Conservation (phyloP, 2,797 vertebrate genomes). For the Tauraco hartlaubi region DNA sequence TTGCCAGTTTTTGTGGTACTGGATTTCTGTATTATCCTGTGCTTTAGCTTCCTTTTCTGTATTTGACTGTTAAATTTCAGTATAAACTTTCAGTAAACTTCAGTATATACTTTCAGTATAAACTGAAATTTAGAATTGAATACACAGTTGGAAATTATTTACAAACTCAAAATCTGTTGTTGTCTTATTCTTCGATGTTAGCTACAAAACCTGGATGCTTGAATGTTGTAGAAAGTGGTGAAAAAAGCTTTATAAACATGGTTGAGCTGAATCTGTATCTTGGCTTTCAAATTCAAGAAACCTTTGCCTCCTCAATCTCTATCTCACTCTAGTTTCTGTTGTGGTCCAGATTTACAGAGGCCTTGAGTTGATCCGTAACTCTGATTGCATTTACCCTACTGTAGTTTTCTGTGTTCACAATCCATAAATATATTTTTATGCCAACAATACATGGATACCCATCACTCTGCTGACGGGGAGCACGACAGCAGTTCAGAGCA, state of each 20-base stretch:
- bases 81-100: too few relatives aligned
- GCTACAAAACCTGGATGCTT: background rate
- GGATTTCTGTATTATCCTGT: background rate
- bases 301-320: background rate
- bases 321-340: background rate
- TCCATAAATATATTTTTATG: background rate
- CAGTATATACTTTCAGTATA: background rate
- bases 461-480: background rate
- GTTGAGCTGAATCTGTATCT: background rate
- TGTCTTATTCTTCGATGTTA: background rate
- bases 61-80: background rate
- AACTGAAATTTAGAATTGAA: constrained; percentile 13
- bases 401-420: background rate
- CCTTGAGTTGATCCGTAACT: background rate
- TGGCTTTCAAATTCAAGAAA: background rate
- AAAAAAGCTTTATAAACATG: constrained; percentile 6
- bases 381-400: background rate
- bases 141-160: constrained; percentile 43
- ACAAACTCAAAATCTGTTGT: constrained; percentile 25
- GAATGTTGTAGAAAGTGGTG: background rate
- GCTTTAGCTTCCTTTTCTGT: background rate
- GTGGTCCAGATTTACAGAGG: background rate
- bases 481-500: background rate
- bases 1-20: background rate
- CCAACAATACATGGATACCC: background rate